Evolutionary conservation across 2,888 invertebrate species (phyloP), one percentile per base, ranked within the genome.

Genomic region (Bellardia bayeri): DNA sequence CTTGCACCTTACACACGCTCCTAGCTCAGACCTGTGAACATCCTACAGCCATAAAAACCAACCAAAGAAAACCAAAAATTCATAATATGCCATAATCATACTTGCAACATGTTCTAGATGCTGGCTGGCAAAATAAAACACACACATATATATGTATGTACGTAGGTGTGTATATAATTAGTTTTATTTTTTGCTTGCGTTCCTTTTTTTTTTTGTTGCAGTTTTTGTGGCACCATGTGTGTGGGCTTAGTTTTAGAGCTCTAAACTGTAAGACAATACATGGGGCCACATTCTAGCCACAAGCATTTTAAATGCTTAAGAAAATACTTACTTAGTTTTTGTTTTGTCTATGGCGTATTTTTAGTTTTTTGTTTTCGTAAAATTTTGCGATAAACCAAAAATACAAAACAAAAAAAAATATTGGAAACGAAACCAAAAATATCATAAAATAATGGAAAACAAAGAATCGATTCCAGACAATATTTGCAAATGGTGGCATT

Each of bases 401-500:
- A 85, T n/a, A 11, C 5, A 16, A 45, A 58, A 23, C 33, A 78
- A 69, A 54, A 72, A 71, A 54, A 51, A 56, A 76, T 40, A 68
- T n/a, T 13, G 49, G 11, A 56, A 81, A 84, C 37, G 49, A 78
- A 82, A 84, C 42, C 58, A 56, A 72, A 85, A 85, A 75, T 80
- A 85, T 80, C 54, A 81, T 80, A 81, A 85, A 80, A 85, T 85
- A 80, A 80, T 85, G 80, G 61, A 85, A 74, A 81, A 81, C 84
- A 76, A 87, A 82, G 82, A 85, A 85, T 85, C 78, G 85, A 85
- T 82, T 87, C 82, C 85, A 82, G 85, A 75, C 85, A 85, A 85
- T 88, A 89, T 86, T 89, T 86, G 88, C 88, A 87, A 86, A 86
- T 87, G 81, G 85, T 83, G 85, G 88, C 89, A 89, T 88, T 89